Base-by-base conservation (phyloP, 92 coral and sea anemone genomes). In the Phenganax stokvisi region DNA sequence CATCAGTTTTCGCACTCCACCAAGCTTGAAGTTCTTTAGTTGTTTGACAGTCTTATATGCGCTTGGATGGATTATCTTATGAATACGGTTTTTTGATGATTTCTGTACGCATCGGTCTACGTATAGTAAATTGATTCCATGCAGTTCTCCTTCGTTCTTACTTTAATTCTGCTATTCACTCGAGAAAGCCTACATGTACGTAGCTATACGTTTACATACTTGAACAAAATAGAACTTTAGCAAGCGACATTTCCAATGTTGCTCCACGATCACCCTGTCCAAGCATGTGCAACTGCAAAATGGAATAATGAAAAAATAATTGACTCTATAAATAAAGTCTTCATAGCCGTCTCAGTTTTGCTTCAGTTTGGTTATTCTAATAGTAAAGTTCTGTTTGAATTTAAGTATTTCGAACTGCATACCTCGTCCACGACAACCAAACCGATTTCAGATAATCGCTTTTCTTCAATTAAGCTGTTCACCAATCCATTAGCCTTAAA, bases 391-490 rank as follows among this genome's bases (percentile, higher is more conserved):
- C 25, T 13, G 25, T 59, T 59, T 59, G 25, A 12, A 59, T 59
- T 20, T 20, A 12, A 59, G 2, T 7, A 20, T 20, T 3, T 12
- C 11, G 51, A 11, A 28, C 16, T 20, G 17, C 68, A 4, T 85
- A 93, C 97, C 97, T 93, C 97, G 78, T 93, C 98, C 7, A 93
- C 90, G n/a, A 93, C 97, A 55, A 88, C 92, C 54, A 93, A 89
- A 9, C 98, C 98, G 67, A 93, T 75, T 27, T 85, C 85, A 6
- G 68, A 83, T 12, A 91, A 72, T 57, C 97, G 85, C 56, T 78
- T 79, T 63, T 89, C 98, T 84, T 88, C 98, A 81, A 91, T 93
- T 28, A 93, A 86, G 74, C 97, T 90, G 81, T 93, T 93, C 31
- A 93, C 92, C 57, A 93, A 80, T 12, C 92, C 92, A 89, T 93